Percentiles rank a stretch among this genome's conserved stretches.
phyloP scores from a whole-genome alignment of 2,797 vertebrate species.

The Coregonus suidteri region DNA sequence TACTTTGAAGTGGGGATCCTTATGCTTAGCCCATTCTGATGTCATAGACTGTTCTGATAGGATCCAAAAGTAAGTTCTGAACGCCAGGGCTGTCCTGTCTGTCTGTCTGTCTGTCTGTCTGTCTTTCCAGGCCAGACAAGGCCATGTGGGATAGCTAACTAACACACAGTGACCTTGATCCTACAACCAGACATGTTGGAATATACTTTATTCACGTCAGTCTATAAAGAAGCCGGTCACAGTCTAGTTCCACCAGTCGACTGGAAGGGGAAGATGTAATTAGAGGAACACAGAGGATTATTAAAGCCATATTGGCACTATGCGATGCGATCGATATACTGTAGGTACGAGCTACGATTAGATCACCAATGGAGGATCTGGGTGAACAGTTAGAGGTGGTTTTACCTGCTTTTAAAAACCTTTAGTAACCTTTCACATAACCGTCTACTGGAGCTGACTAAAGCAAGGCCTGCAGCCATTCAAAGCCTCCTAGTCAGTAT shows the following conservation, averaged over 20 bases:
- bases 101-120: background rate
- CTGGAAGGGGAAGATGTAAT: no score
- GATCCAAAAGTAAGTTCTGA: slow-evolving; percentile 26
- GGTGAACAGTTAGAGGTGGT: no score
- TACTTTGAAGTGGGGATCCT: slow-evolving; percentile 72
- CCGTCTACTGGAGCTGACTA: background rate
- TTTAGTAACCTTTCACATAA: background rate
- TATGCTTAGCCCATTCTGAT: slow-evolving; percentile 59
- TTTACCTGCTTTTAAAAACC: no score
- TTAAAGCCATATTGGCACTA: no score
- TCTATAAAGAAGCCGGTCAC: background rate
- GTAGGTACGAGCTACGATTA: no score
- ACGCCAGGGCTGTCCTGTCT: slow-evolving; percentile 35
- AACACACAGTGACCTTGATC: no score
- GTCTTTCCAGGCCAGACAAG: no score
- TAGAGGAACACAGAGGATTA: no score
- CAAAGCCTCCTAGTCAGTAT: slow-evolving; percentile 26
- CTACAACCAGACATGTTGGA: background rate
- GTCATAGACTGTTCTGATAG: slow-evolving; percentile 60
- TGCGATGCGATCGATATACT: no score
- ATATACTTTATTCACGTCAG: background rate
- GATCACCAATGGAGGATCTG: no score
- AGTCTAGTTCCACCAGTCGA: no score
- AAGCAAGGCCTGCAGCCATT: background rate
- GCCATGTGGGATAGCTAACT: no score